Base-by-base conservation (phyloP, 2,113 vertebrate genomes). In the Ctenomys sociabilis region DNA sequence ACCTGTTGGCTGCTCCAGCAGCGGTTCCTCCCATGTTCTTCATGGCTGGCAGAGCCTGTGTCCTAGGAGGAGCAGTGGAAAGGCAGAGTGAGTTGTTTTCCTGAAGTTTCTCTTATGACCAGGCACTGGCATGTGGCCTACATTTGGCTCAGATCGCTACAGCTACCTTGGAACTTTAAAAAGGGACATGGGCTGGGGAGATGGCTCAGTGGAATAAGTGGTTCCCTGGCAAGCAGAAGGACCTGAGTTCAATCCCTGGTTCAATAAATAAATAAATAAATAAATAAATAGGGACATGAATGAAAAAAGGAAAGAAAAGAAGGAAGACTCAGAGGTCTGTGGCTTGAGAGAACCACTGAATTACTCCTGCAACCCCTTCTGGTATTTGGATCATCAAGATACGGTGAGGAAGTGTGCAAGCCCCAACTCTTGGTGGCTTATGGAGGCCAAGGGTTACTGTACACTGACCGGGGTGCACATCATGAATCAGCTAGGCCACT, bases 161-260 rank as follows among this genome's bases (percentile, higher is more conserved):
- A 32, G 40, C n/a, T 84, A 85, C 40, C 37, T 91, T 80, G 54
- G 57, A 61, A 40, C 54, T 61, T 85, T n/a, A n/a, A 88, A 57
- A 12, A 12, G n/a, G n/a, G n/a, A n/a, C n/a, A n/a, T n/a, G n/a
- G n/a, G n/a, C n/a, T n/a, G n/a, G n/a, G n/a, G n/a, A n/a, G n/a
- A n/a, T n/a, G n/a, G n/a, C n/a, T n/a, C n/a, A n/a, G n/a, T n/a
- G n/a, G n/a, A n/a, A n/a, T n/a, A n/a, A n/a, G n/a, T n/a, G n/a
- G n/a, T n/a, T n/a, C n/a, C n/a, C n/a, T n/a, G n/a, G n/a, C n/a
- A n/a, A n/a, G n/a, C n/a, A n/a, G n/a, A n/a, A n/a, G n/a, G n/a
- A n/a, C n/a, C n/a, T n/a, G n/a, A n/a, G n/a, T n/a, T n/a, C n/a
- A n/a, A n/a, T n/a, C n/a, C n/a, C n/a, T n/a, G n/a, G n/a, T n/a